Conservation (phyloP, 2,797 vertebrate genomes). For the Tolypeutes matacus region DNA sequence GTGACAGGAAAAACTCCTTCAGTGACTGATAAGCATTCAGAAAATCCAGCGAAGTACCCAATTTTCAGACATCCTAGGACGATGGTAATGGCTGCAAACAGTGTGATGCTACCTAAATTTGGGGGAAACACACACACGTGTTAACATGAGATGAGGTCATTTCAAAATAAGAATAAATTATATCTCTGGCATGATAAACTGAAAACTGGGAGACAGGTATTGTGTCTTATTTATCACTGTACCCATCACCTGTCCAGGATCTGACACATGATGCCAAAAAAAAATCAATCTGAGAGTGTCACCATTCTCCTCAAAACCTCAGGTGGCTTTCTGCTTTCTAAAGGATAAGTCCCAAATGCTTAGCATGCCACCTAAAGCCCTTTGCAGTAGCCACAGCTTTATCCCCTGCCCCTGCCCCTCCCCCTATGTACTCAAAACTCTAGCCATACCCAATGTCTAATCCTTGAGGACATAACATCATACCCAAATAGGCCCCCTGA, state of each 20-base stretch:
- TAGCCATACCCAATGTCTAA: too few relatives aligned
- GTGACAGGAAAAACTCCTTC: constrained; percentile 95
- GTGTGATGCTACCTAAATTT: constrained; percentile 93
- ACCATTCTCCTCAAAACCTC: background rate
- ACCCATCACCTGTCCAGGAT: too few relatives aligned
- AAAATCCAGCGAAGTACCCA: constrained; percentile 95
- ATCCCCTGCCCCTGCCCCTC: background rate
- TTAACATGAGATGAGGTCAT: background rate
- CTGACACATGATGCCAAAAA: background rate
- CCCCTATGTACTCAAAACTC: too few relatives aligned
- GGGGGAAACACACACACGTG: constrained; percentile 13
- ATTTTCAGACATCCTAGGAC: constrained; percentile 97
- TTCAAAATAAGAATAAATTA: background rate
- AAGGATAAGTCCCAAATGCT: background rate
- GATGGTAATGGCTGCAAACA: constrained; percentile 95
- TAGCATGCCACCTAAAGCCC: background rate
- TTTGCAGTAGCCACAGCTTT: background rate
- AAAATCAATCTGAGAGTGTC: background rate
- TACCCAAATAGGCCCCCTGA: too few relatives aligned
- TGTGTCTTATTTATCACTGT: too few relatives aligned
- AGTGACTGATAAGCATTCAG: constrained; percentile 93
- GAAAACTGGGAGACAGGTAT: background rate
- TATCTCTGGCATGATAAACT: background rate
- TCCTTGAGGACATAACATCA: too few relatives aligned
- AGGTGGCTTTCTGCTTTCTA: background rate